Percentiles rank a stretch among this genome's conserved stretches.
Conservation (phyloP, 2,797 vertebrate genomes). For the Coluber constrictor region DNA sequence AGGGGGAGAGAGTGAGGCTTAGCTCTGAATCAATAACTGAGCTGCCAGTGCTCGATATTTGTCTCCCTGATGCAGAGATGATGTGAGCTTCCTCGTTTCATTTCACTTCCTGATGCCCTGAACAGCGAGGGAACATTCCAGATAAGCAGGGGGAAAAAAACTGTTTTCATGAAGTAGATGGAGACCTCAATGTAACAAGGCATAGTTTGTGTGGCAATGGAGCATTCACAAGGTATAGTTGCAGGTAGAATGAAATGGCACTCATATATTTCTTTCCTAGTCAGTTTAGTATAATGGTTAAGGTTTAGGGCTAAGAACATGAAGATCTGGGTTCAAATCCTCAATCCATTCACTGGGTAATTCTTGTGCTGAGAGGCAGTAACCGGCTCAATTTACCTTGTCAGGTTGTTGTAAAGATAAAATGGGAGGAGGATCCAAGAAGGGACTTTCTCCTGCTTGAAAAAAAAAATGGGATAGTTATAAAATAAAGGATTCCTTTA, state of each 20-base stretch:
- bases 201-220: constrained; percentile 69
- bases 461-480: neutral
- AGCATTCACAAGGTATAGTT: neutral
- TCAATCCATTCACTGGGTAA: neutral
- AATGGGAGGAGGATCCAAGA: neutral
- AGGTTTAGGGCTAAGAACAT: neutral
- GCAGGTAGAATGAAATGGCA: neutral
- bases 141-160: neutral
- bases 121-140: neutral
- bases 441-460: neutral
- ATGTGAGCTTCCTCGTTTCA: constrained; percentile 45
- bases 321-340: neutral
- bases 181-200: constrained; percentile 51
- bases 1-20: constrained; percentile 47
- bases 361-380: neutral
- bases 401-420: neutral
- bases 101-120: constrained; percentile 36
- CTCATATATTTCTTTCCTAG: neutral
- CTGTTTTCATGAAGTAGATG: constrained; percentile 12
- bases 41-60: constrained; percentile 64
- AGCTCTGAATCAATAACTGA: constrained; percentile 55
- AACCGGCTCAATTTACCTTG: neutral
- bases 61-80: constrained; percentile 40
- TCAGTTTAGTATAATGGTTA: neutral
- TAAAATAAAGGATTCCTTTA: neutral